Evolutionary conservation across 1,140 invertebrate species (phyloP), one percentile per base, ranked within the genome.

Genomic region (Scaptodrosophila lebanonensis): DNA sequence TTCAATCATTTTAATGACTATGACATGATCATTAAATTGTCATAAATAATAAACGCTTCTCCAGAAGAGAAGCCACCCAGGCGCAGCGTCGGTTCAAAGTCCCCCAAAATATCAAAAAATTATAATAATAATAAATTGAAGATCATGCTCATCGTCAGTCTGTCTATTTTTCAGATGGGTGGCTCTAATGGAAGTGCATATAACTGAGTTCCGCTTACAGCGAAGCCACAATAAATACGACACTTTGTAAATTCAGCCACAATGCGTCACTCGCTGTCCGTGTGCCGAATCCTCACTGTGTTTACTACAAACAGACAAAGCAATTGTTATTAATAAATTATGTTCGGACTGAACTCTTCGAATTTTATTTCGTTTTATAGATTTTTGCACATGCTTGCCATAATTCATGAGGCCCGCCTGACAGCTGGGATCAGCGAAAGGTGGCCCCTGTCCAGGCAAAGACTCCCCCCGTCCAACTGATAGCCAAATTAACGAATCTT

Each of bases 301-400:
- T 18, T 20, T 35, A 67, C 18, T 47, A 45, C 4, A 48, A 43
- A 29, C 36, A n/a, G n/a, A n/a, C 38, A 42, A 27, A 11, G n/a
- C 16, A 36, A 53, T 56, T 50, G 67, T 63, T 58, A 38, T 44
- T 16, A 76, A 75, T 76, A 67, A 77, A 77, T 76, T 67, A 77
- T 40, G 18, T 29, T 60, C 42, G 50, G 47, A 63, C 52, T 58
- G 48, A 79, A 72, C 54, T 79, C 58, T 77, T 76, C 73, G 58
- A 64, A 57, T 54, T 73, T 20, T 47, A 61, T 59, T 54, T 56
- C 35, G 51, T 66, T 39, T 62, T 47, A 71, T 72, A 72, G 72
- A 79, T 79, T 77, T 77, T 57, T 72, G 72, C 72, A 77, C 73
- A 77, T 79, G 72, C 32, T 79, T 72, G 67, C 59, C 40, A 77